phyloP scores from a whole-genome alignment of 2,888 invertebrate species.

The Drosophila buzzatii region DNA sequence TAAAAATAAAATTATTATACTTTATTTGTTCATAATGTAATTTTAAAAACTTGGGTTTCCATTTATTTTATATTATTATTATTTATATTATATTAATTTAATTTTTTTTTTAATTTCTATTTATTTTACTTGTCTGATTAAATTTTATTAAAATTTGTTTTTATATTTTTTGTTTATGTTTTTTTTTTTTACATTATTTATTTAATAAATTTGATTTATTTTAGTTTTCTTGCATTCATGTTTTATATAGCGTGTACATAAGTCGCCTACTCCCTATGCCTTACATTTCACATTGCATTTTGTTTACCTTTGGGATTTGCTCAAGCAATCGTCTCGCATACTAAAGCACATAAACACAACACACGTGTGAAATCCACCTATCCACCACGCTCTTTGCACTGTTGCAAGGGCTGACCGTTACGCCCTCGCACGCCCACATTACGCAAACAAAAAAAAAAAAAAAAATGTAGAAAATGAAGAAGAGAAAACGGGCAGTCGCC shows the following conservation, averaged over 20 bases:
- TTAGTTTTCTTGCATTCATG: background rate
- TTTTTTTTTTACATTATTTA: background rate
- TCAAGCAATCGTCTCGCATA: slow-evolving; percentile 20
- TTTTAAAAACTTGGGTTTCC: background rate
- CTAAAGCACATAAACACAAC: slow-evolving; percentile 1
- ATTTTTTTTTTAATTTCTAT: background rate
- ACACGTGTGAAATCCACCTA: slow-evolving; percentile 17
- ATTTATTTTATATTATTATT: too few relatives aligned
- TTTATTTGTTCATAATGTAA: too few relatives aligned
- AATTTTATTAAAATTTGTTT: too few relatives aligned
- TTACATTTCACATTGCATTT: slow-evolving; percentile 3
- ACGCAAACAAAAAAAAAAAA: slow-evolving; percentile 37
- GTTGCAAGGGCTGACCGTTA: slow-evolving; percentile 36
- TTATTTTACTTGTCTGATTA: background rate
- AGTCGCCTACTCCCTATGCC: background rate
- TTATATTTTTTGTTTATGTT: background rate
- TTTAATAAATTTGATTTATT: background rate
- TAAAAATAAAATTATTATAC: too few relatives aligned
- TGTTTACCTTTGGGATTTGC: slow-evolving; percentile 28
- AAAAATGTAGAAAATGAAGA: background rate
- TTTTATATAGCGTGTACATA: background rate
- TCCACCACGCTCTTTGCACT: slow-evolving; percentile 15
- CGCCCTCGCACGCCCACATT: slow-evolving; percentile 39
- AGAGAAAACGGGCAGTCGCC: slow-evolving; percentile 1
- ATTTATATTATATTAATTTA: too few relatives aligned